A percentile compares a stretch with the other conserved stretches of the same genome.
phyloP scores from a whole-genome alignment of 1,140 invertebrate genomes.

The Aphelinus atriplicis region DNA sequence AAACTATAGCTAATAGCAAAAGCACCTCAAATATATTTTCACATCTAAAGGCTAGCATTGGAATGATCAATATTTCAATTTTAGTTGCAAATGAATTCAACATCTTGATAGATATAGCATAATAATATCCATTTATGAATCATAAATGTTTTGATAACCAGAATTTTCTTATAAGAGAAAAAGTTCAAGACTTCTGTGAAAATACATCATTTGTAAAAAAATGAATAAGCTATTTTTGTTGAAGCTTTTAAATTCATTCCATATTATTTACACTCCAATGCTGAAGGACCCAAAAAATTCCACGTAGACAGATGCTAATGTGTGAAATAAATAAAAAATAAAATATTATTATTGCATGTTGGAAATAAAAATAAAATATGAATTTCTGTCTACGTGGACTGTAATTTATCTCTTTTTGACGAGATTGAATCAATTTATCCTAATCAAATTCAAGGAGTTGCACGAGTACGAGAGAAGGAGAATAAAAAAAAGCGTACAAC shows the following conservation, averaged over 20 bases:
- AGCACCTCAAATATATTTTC: conserved; percentile 28
- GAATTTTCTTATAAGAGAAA: too few species aligned
- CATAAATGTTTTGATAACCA: too few species aligned
- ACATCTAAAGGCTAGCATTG: conserved; percentile 30
- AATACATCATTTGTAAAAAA: too few species aligned
- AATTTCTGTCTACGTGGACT: conserved; percentile 22
- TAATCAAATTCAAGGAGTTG: conserved; percentile 36
- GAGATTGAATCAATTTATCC: conserved; percentile 22
- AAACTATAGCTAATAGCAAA: conserved; percentile 34
- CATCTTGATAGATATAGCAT: too few species aligned
- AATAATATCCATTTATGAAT: too few species aligned
- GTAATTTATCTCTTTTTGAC: conserved; percentile 4
- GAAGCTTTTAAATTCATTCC: not conserved
- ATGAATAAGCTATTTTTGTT: not conserved
- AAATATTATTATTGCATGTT: not conserved
- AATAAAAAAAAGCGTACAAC: conserved; percentile 55
- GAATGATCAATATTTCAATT: conserved; percentile 3
- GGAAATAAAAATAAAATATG: not conserved
- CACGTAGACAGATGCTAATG: conserved; percentile 15
- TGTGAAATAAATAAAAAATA: not conserved
- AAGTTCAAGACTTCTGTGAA: too few species aligned
- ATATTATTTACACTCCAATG: conserved; percentile 21
- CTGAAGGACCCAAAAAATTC: conserved; percentile 22
- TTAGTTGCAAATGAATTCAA: not conserved
- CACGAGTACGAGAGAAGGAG: conserved; percentile 34